A percentile compares a stretch with the other conserved stretches of the same genome.
These are phyloP conservation scores for Hippasteria phrygiana DNA, from an alignment of 53 echinoderm and acorn worm genomes.

Conservation along the genomic window DNA sequence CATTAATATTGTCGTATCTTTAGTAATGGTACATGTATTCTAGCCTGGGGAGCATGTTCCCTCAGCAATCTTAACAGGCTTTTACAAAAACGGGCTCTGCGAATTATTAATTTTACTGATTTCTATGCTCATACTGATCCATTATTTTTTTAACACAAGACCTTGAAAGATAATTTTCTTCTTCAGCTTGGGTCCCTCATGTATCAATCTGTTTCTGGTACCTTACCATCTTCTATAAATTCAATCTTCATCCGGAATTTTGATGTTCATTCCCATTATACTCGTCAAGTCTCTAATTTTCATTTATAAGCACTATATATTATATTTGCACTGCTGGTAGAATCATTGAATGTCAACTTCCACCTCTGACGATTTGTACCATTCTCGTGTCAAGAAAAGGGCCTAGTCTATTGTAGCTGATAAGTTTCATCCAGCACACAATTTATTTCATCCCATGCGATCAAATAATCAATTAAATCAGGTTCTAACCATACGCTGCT, in stretches of 20 bases:
- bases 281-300: not conserved
- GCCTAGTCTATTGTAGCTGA: no score
- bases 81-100: not conserved
- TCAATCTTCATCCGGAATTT: not conserved
- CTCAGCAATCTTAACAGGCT: not conserved
- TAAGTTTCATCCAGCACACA: no score
- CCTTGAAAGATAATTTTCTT: not conserved
- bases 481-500: no score
- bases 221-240: not conserved
- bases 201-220: not conserved
- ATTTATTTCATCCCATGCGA: no score
- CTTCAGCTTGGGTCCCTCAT: not conserved
- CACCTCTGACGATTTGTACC: no score
- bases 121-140: not conserved
- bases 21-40: not conserved
- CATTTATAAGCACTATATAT: no score
- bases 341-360: no score
- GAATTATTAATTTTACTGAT: not conserved
- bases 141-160: not conserved
- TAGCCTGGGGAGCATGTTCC: not conserved
- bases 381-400: no score
- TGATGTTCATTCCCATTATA: not conserved
- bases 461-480: no score
- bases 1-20: no score
- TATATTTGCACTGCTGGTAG: no score